Percentiles rank a stretch among this genome's conserved stretches.
phyloP scores from a whole-genome alignment of 2,888 invertebrate species.

The Dusona sp. region DNA sequence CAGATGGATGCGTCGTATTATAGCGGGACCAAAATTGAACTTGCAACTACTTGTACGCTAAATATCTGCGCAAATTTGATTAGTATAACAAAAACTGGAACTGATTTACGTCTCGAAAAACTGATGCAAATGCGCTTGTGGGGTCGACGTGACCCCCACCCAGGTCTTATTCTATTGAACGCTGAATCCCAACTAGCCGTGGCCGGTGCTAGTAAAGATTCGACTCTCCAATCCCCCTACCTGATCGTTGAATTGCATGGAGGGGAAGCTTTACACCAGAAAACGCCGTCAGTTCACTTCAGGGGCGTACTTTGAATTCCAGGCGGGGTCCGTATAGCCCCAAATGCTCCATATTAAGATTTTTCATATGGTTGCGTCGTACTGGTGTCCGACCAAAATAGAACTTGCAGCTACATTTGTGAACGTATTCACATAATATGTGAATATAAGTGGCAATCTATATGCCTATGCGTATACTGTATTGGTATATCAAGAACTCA shows the following conservation, averaged over 20 bases:
- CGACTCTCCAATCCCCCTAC: background rate
- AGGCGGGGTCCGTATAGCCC: background rate
- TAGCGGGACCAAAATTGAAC: too few species aligned
- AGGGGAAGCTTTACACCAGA: background rate
- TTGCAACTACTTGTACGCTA: background rate
- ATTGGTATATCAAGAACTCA: background rate
- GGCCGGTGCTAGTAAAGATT: background rate
- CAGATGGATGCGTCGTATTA: background rate
- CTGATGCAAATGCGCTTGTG: background rate
- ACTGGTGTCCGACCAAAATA: too few species aligned
- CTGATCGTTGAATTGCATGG: background rate
- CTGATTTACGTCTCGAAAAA: background rate
- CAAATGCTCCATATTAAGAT: background rate
- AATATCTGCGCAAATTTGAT: background rate
- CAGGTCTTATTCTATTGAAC: background rate
- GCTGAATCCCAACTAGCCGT: background rate
- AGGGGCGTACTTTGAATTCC: background rate
- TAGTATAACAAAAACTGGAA: background rate
- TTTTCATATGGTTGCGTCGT: background rate
- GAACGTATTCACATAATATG: too few species aligned
- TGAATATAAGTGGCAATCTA: too few species aligned
- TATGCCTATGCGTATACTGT: background rate
- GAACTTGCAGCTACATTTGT: too few species aligned
- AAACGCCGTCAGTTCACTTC: background rate
- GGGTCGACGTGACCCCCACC: conserved; percentile 3